A percentile compares a stretch with the other conserved stretches of the same genome.
Evolutionary conservation across 2,797 vertebrate genomes (phyloP).

Genomic region (Chloroceryle amazona): DNA sequence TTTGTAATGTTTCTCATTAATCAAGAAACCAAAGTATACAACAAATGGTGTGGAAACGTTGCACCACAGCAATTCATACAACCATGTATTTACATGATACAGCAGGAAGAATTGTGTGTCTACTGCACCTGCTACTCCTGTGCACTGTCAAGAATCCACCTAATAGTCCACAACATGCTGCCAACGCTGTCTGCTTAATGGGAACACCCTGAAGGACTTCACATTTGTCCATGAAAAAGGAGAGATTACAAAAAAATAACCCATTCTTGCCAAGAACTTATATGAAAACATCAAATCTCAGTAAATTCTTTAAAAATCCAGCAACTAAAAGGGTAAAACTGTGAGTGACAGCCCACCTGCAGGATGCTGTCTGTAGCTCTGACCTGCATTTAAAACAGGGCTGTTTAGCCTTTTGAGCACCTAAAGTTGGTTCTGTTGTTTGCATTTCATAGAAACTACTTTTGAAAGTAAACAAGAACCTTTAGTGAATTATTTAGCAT

Average conservation of each 20-base stretch:
- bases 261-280: slow-evolving; percentile 11
- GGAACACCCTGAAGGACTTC: not conserved
- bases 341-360: slow-evolving; percentile 57
- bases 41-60: not conserved
- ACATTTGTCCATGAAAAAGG: not conserved
- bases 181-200: not conserved
- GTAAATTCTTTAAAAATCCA: slow-evolving; percentile 30
- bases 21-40: not conserved
- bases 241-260: slow-evolving; percentile 40
- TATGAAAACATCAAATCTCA: slow-evolving; percentile 34
- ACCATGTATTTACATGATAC: not conserved
- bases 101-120: not conserved
- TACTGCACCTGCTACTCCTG: not conserved
- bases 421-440: slow-evolving; percentile 80
- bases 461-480: slow-evolving; percentile 82
- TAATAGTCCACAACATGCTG: not conserved
- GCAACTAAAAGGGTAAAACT: slow-evolving; percentile 36
- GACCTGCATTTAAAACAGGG: slow-evolving; percentile 79
- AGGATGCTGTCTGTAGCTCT: slow-evolving; percentile 52
- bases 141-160: not conserved
- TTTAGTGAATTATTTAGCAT: slow-evolving; percentile 87
- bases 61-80: not conserved
- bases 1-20: not conserved
- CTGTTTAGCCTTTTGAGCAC: slow-evolving; percentile 76
- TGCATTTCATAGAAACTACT: slow-evolving; percentile 83